Percentiles rank a stretch among this genome's conserved stretches.
Evolutionary conservation across 2,797 vertebrate species (phyloP).

Genomic region (Heterohyrax brucei): DNA sequence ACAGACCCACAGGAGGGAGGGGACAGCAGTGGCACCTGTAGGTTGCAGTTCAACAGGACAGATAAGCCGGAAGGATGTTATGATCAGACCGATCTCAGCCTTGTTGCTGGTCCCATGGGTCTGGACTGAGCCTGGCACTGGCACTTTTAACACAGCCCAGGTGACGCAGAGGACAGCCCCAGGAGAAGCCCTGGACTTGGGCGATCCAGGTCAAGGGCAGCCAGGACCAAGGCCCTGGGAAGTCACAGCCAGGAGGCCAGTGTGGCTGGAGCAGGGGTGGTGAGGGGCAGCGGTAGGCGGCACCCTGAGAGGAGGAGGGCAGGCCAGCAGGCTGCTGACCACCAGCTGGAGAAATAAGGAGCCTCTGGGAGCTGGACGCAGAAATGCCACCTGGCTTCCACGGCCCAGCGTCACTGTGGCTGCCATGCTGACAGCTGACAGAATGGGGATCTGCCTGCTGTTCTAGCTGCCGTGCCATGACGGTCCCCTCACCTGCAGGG

Average conservation of each 20-base stretch:
- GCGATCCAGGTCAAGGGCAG: rapidly evolving
- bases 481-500: neutral
- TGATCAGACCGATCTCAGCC: neutral
- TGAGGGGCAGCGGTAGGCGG: neutral
- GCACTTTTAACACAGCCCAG: neutral
- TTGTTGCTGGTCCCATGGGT: neutral
- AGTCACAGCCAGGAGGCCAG: neutral
- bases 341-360: neutral
- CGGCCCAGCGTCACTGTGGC: neutral
- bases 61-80: neutral
- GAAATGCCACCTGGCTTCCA: too few relatives aligned
- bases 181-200: neutral
- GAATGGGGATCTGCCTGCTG: neutral
- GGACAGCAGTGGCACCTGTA: too few relatives aligned
- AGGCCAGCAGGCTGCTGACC: neutral
- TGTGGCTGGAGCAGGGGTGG: neutral
- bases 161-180: neutral
- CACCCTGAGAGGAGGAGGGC: neutral
- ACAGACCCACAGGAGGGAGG: too few relatives aligned
- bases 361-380: neutral
- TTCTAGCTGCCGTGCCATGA: neutral
- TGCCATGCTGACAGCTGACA: neutral
- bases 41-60: too few relatives aligned
- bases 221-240: neutral
- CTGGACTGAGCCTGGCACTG: neutral